These are phyloP conservation scores for Ectemnius continuus DNA, from an alignment of 2,888 invertebrate genomes.

Conservation along the genomic window DNA sequence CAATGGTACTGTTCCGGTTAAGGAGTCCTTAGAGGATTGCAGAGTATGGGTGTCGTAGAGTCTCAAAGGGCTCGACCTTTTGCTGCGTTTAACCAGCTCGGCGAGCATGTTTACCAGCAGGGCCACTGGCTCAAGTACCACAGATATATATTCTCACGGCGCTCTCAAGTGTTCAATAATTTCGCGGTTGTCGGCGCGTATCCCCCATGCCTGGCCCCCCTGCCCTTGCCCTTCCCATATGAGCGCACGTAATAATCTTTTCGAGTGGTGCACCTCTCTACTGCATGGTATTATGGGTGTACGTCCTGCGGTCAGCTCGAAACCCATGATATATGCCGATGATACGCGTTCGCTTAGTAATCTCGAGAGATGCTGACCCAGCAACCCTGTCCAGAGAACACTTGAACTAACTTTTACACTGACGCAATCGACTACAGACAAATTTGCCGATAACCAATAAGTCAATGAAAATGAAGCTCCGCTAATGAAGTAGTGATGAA, in stretches of 20 bases:
- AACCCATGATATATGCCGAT: conserved; percentile 27
- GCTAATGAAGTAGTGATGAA: too few species aligned
- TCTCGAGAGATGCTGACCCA: conserved; percentile 42
- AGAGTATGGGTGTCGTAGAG: too few species aligned
- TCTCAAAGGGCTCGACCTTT: too few species aligned
- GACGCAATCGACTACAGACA: too few species aligned
- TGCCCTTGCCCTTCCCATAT: not conserved
- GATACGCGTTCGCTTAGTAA: conserved; percentile 32
- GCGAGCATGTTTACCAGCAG: conserved; percentile 15
- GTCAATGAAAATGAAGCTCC: too few species aligned
- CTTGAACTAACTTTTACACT: too few species aligned
- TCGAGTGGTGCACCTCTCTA: conserved; percentile 33
- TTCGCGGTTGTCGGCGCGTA: conserved; percentile 20
- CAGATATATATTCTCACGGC: conserved; percentile 27
- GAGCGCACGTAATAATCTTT: conserved; percentile 48
- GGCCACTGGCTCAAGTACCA: conserved; percentile 12
- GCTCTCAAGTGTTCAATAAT: conserved; percentile 37
- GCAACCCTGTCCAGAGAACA: conserved; percentile 43
- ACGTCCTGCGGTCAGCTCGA: conserved; percentile 25
- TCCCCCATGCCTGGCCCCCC: not conserved
- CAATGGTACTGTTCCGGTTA: too few species aligned
- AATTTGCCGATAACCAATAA: too few species aligned
- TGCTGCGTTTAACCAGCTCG: conserved; percentile 3
- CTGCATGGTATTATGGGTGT: conserved; percentile 27
- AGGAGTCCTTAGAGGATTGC: too few species aligned